Conservation (phyloP, 2,797 vertebrate species). For the Melanotaenia boesemani region DNA sequence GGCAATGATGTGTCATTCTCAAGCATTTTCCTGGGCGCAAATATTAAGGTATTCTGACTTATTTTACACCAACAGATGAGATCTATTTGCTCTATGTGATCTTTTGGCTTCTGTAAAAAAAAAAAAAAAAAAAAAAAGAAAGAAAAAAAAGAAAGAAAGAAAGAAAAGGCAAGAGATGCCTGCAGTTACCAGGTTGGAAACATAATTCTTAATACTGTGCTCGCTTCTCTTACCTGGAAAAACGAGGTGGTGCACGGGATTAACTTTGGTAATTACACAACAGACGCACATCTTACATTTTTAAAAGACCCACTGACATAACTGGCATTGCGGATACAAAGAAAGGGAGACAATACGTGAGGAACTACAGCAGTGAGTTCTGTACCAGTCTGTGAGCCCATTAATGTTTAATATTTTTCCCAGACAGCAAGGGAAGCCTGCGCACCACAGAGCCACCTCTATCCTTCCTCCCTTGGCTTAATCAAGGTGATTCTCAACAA, state of each 20-base stretch:
- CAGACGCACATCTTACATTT: conserved; percentile 48
- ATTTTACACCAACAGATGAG: conserved; percentile 39
- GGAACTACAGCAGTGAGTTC: conserved; percentile 62
- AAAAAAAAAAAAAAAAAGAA: neutral
- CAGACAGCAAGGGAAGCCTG: conserved; percentile 85
- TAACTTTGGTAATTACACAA: conserved; percentile 56
- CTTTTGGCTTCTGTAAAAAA: conserved; percentile 20
- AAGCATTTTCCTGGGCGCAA: conserved; percentile 79
- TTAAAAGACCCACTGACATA: conserved; percentile 51
- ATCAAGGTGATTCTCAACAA: conserved; percentile 87
- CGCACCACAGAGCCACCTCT: conserved; percentile 84
- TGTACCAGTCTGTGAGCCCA: conserved; percentile 85
- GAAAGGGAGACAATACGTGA: conserved; percentile 45
- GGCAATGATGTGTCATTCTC: conserved; percentile 86
- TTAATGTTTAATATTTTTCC: conserved; percentile 93
- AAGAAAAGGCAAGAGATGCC: conserved; percentile 14
- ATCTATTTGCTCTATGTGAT: conserved; percentile 34
- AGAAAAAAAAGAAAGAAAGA: too few relatives aligned
- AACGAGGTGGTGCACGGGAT: conserved; percentile 51
- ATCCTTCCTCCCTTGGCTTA: conserved; percentile 83
- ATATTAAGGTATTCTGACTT: conserved; percentile 42
- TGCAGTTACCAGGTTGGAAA: conserved; percentile 22
- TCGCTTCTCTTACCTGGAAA: conserved; percentile 32
- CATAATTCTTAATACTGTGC: conserved; percentile 33
- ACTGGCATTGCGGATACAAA: conserved; percentile 59